Percentiles rank a stretch among this genome's conserved stretches.
phyloP scores from a whole-genome alignment of 2,888 invertebrate species.

The Lasioglossum lativentre region DNA sequence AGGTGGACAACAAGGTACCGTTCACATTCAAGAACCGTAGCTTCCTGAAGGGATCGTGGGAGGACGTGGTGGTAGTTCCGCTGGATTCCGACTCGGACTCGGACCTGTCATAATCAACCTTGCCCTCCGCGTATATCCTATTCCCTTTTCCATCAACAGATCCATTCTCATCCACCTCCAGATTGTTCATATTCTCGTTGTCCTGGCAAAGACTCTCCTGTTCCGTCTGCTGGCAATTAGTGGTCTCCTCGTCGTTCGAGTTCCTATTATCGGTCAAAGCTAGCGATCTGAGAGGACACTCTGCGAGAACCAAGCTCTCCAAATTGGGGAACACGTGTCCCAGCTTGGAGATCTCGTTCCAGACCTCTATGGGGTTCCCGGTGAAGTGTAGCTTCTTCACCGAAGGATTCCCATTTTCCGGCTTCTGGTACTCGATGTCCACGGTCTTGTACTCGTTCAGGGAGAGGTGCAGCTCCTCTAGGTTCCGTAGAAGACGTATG shows the following conservation, averaged over 20 bases:
- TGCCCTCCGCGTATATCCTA: slow-evolving; percentile 76
- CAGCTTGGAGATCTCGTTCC: slow-evolving; percentile 93
- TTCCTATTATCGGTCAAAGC: slow-evolving; percentile 79
- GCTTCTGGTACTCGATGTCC: slow-evolving; percentile 85
- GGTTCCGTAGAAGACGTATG: slow-evolving; percentile 90
- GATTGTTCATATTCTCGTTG: slow-evolving; percentile 77
- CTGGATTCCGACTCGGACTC: slow-evolving; percentile 88
- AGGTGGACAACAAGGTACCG: slow-evolving; percentile 92
- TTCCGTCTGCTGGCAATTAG: slow-evolving; percentile 45
- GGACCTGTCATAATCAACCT: slow-evolving; percentile 83
- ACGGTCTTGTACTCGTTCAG: slow-evolving; percentile 94
- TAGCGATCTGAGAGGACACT: slow-evolving; percentile 90
- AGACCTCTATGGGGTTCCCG: slow-evolving; percentile 92
- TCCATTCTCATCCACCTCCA: slow-evolving; percentile 60
- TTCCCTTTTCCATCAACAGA: slow-evolving; percentile 68
- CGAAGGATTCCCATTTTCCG: slow-evolving; percentile 87
- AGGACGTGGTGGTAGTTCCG: slow-evolving; percentile 79
- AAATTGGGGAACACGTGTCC: slow-evolving; percentile 94
- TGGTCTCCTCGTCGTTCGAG: slow-evolving; percentile 46
- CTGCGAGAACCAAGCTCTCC: slow-evolving; percentile 93
- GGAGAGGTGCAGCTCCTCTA: slow-evolving; percentile 97
- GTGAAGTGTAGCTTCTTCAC: slow-evolving; percentile 94
- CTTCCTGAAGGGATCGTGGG: slow-evolving; percentile 86
- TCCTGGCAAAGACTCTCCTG: slow-evolving; percentile 70
- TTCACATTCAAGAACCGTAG: slow-evolving; percentile 94